Conservation (phyloP, 2,113 vertebrate species). For the Columba livia region DNA sequence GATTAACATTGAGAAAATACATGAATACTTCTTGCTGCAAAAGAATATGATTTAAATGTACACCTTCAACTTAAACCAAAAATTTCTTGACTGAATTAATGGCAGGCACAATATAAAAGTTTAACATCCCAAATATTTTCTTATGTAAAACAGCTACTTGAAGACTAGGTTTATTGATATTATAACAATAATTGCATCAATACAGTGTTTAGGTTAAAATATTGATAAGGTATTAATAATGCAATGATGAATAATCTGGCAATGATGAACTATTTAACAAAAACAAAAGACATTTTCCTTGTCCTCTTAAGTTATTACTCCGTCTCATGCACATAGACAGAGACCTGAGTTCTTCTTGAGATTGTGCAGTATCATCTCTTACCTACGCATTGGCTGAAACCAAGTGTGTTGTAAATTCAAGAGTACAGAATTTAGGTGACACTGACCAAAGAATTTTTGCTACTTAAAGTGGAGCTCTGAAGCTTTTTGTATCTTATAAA, state of each 20-base stretch:
- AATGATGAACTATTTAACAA: neutral
- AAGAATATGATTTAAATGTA: neutral
- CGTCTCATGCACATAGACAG: neutral
- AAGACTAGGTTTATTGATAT: neutral
- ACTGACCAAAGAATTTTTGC: neutral
- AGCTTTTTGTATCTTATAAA: neutral
- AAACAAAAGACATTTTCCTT: neutral
- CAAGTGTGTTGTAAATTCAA: neutral
- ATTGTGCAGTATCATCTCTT: neutral
- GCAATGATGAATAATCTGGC: neutral
- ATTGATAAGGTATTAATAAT: neutral
- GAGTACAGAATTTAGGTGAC: neutral
- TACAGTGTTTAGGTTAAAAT: neutral
- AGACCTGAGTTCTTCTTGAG: neutral
- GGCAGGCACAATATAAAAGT: neutral
- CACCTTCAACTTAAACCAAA: neutral
- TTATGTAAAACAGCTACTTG: neutral
- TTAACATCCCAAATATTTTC: neutral
- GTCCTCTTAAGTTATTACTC: neutral
- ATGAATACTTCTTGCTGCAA: neutral
- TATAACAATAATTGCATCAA: neutral
- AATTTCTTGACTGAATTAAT: neutral
- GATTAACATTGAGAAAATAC: neutral
- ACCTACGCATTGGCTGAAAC: neutral
- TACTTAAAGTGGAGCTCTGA: neutral